Evolutionary conservation across 2,888 invertebrate genomes (phyloP).

Genomic region (Chrysodeixis includens): DNA sequence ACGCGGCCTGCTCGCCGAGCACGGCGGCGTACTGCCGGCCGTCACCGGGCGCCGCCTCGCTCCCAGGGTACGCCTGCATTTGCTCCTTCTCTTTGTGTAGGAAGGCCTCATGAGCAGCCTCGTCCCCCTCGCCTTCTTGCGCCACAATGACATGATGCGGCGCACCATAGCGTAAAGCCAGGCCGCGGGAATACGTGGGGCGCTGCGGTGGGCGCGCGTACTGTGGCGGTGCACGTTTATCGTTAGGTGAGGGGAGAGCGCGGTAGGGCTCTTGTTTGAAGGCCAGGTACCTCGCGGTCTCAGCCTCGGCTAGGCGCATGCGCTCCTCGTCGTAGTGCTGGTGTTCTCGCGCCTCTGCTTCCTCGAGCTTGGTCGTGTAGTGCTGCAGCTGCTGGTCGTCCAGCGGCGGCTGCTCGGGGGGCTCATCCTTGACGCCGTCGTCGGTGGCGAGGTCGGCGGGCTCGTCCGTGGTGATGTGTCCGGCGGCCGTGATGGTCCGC

Average conservation of each 20-base stretch:
- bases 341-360: slow-evolving; percentile 63
- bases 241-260: slow-evolving; percentile 63
- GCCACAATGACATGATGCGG: slow-evolving; percentile 79
- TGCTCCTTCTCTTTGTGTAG: slow-evolving; percentile 75
- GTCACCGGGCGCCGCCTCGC: slow-evolving; percentile 56
- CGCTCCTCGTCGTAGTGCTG: slow-evolving; percentile 79
- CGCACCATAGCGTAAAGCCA: slow-evolving; percentile 77
- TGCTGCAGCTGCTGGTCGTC: slow-evolving; percentile 68
- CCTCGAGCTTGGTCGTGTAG: slow-evolving; percentile 71
- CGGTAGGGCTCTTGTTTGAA: slow-evolving; percentile 83
- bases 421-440: slow-evolving; percentile 82
- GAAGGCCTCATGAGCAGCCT: slow-evolving; percentile 75
- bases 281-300: slow-evolving; percentile 80
- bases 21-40: slow-evolving; percentile 76
- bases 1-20: slow-evolving; percentile 70
- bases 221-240: slow-evolving; percentile 67
- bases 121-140: slow-evolving; percentile 73
- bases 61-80: slow-evolving; percentile 69
- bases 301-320: slow-evolving; percentile 75
- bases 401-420: slow-evolving; percentile 69
- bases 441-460: slow-evolving; percentile 65
- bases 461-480: slow-evolving; percentile 86
- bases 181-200: slow-evolving; percentile 68
- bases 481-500: slow-evolving; percentile 90
- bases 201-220: slow-evolving; percentile 63